Base-by-base conservation (phyloP, 2,888 invertebrate genomes). In the Clistopyga incitator region DNA sequence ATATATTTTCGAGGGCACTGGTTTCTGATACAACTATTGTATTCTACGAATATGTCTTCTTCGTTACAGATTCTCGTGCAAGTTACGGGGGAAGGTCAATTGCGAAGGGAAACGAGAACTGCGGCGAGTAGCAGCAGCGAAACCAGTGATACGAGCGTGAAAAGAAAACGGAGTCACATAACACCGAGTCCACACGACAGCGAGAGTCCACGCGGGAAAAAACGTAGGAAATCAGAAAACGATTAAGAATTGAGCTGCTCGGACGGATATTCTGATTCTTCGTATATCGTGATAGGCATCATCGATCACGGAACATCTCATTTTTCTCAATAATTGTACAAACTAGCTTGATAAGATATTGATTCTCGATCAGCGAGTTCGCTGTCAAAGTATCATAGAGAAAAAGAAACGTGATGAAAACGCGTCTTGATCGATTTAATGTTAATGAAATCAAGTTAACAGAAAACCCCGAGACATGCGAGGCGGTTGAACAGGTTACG, bases 91-190 rank as follows among this genome's bases (percentile, higher is more conserved):
- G 92, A 93, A 59, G 91, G 91, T 42, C 90, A 91, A 0, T 90
- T 92, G 54, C 88, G 92, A 72, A 90, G 93, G 79, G 93, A 93
- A 88, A 93, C 93, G 38, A 88, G 93, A 86, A 93, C 93, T 23
- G 92, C 93, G 8, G 89, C 92, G 15, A 93, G 89, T 54, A 92
- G 88, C 71, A 92, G 91, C 72, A 91, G 87, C 65, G 93, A 93
- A 56, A 78, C 87, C 2, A 85, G 87, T 29, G 92, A 93, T 25
- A 88, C 83, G 70, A 88, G 84, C 54, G 83, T 90, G 18, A 93
- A 93, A 79, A 88, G 92, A 75, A 93, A 93, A 88, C 88, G 93
- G 81, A 91, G 91, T 86, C 92, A 91, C 65, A 90, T 92, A 45
- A 92, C 91, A 59, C 91, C 92, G 6, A 92, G 90, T 86, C 91